Base-by-base conservation (phyloP, 2,888 invertebrate species). In the Electrophaes corylata region DNA sequence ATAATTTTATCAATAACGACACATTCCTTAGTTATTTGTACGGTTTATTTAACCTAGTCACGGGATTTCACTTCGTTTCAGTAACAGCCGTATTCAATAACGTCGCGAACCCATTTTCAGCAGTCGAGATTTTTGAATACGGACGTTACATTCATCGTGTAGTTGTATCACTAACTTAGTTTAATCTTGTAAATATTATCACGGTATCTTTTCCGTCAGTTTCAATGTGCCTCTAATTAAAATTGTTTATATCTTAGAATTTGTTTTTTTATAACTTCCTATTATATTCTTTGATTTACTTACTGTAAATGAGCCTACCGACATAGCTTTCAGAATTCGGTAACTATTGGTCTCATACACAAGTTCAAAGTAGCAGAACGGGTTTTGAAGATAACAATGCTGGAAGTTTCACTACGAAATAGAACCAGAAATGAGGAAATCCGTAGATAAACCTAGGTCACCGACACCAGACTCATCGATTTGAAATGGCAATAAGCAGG, bases 181-280 rank as follows among this genome's bases (percentile, higher is more conserved):
- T 63, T 61, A 65, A 75, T 70, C 75, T 75, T 79, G 80, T 79
- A 81, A 69, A 72, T 77, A 76, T 46, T 60, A 48, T 64, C 78
- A 73, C 65, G 79, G 62, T 65, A 14, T 62, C 31, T 35, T 64
- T 75, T 78, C 81, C 83, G 80, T 62, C 63, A 60, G 55, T 79
- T 78, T 88, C 77, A 82, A 89, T 88, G 90, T 90, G 90, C 90
- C 90, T 90, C 89, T 85, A 89, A 87, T 16, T 85, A 84, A 83
- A 77, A 81, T 72, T 79, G 79, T 83, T 80, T 83, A 84, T 80
- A 83, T 79, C 70, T 75, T 69, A 69, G 51, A 47, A 67, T 72
- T 53, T 66, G 69, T 75, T 60, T 49, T 11, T 19, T 40, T 16
- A 6, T 41, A 8, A 10, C 16, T 18, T 14, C 18, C 10, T 16